Percentiles rank a stretch among this genome's conserved stretches.
Conservation (phyloP, 2,113 vertebrate species). For the Ploceus nigricollis region DNA sequence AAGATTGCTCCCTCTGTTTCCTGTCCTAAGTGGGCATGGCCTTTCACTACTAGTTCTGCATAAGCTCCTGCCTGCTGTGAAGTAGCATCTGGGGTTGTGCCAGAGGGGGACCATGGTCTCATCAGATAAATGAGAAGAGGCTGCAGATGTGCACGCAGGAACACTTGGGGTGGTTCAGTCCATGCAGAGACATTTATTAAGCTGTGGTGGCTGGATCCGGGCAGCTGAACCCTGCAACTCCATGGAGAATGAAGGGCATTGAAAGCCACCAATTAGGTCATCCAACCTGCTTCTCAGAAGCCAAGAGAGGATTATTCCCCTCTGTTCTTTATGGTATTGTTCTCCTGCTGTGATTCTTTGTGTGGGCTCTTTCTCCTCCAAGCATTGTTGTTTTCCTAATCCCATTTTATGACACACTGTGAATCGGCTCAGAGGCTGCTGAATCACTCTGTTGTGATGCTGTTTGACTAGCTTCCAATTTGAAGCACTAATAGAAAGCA, state of each 20-base stretch:
- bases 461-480: slow-evolving; percentile 50
- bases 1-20: neutral
- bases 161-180: neutral
- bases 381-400: slow-evolving; percentile 50
- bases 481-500: slow-evolving; percentile 48
- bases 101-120: neutral
- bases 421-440: slow-evolving; percentile 30
- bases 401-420: slow-evolving; percentile 30
- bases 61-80: neutral
- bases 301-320: slow-evolving; percentile 16
- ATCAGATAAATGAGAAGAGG: neutral
- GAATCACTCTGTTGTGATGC: slow-evolving; percentile 41
- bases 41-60: neutral
- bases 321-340: slow-evolving; percentile 25
- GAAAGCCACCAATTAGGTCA: slow-evolving; percentile 43
- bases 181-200: neutral
- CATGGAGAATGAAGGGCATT: neutral
- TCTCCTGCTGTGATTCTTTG: slow-evolving; percentile 33
- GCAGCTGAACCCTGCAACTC: neutral
- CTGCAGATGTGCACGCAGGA: neutral
- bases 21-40: neutral
- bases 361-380: slow-evolving; percentile 17
- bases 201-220: neutral
- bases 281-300: neutral
- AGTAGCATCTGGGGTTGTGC: neutral